Evolutionary conservation across 2,113 vertebrate species (phyloP), one percentile per base, ranked within the genome.

Genomic region (Synodontis membranacea): DNA sequence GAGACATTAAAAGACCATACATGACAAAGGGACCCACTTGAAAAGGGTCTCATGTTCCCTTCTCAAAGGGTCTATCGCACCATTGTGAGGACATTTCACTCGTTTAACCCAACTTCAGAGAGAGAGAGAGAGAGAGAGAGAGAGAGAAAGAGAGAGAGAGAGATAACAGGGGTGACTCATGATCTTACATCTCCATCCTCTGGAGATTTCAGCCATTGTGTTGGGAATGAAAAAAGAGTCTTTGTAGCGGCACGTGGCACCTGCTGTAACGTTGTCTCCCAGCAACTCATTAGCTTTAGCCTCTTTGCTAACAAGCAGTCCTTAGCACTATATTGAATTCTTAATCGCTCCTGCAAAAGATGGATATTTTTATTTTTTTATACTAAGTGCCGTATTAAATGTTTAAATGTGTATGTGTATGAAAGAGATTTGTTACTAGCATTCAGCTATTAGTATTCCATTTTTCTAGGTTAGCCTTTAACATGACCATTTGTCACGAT

Each of bases 221-320:
- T 39, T 25, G 75, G 28, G 68, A 80, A 86, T 72, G 21, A 82
- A 56, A 75, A 83, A 28, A 54, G 76, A 82, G 70, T 42, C n/a
- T 60, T 86, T 72, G 42, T 70, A 25, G 28, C 1, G 42, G 62
- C 80, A 83, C 39, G 74, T 86, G 88, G 62, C 81, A 54, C 62
- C 17, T 6, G 6, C 48, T n/a, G 42, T 8, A 72, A 52, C 2
- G 2, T 31, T 10, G 34, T 56, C 78, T 31, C 31, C 21, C 23
- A 4, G 50, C 2, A 4, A 25, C 21, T 15, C 23, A 8, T 48
- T 84, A 86, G 70, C 31, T n/a, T 80, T 80, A 84, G 62, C 82
- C 23, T 84, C 72, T 60, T 72, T 86, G 80, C 85, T 87, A 84
- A 89, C 82, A 86, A 66, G 19, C 28, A 31, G 72, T 31, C n/a